These are phyloP conservation scores for Philopotamus ludificatus DNA, from an alignment of 1,140 invertebrate species.

Conservation along the genomic window DNA sequence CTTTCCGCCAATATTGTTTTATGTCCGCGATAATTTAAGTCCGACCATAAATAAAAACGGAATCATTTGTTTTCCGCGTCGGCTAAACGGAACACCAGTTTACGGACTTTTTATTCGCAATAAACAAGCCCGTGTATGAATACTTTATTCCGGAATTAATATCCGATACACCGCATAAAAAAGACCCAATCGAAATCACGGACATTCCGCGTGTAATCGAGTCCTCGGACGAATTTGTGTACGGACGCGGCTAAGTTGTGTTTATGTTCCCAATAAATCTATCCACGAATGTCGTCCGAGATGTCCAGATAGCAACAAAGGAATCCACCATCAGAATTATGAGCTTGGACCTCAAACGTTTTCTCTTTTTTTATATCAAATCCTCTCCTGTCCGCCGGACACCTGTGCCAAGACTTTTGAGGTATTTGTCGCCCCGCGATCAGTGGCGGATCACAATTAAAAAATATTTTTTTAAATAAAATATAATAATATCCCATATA, in stretches of 20 bases:
- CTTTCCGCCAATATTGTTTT: slow-evolving; percentile 39
- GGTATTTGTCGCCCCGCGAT: slow-evolving; percentile 23
- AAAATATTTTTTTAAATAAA: no score
- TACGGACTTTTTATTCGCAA: no score
- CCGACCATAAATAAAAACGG: slow-evolving; percentile 34
- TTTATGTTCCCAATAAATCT: slow-evolving; percentile 42
- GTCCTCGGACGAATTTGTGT: slow-evolving; percentile 10
- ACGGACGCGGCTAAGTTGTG: slow-evolving; percentile 39
- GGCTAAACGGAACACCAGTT: background rate
- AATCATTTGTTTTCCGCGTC: slow-evolving; percentile 22
- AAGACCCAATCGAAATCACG: no score
- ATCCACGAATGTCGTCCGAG: slow-evolving; percentile 40
- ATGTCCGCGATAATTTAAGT: slow-evolving; percentile 37
- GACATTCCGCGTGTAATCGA: no score
- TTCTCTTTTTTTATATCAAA: slow-evolving; percentile 36
- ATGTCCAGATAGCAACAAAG: slow-evolving; percentile 38
- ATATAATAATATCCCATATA: no score
- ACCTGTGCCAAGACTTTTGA: slow-evolving; percentile 33
- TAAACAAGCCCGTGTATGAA: no score
- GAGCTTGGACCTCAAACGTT: slow-evolving; percentile 30
- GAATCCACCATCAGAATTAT: slow-evolving; percentile 38
- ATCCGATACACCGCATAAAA: no score
- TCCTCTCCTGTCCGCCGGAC: slow-evolving; percentile 34
- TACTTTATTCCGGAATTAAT: no score
- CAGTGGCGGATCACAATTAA: no score